Percentiles rank a stretch among this genome's conserved stretches.
phyloP scores from a whole-genome alignment of 2,888 invertebrate species.

The Trichogramma evanescens region DNA sequence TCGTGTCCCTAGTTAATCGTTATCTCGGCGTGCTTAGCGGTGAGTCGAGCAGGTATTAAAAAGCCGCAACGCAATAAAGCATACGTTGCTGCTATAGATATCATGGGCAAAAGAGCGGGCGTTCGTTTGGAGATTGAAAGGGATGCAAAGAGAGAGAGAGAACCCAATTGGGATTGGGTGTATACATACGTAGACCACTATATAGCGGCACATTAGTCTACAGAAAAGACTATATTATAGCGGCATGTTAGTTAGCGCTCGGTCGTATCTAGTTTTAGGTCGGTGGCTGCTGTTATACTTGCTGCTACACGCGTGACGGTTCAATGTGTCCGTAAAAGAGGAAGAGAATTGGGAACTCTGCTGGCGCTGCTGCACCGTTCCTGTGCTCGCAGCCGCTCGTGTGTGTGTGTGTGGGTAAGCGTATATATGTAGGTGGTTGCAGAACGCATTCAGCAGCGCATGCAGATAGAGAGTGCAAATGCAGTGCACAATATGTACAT shows the following conservation, averaged over 20 bases:
- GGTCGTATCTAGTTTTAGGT: neutral
- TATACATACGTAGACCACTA: no score
- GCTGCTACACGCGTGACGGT: neutral
- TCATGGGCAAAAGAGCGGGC: no score
- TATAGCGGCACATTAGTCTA: neutral
- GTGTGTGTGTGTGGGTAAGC: neutral
- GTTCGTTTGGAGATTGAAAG: no score
- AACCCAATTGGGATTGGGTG: no score
- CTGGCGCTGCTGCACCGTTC: neutral
- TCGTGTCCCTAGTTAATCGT: no score
- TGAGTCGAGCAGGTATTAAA: no score
- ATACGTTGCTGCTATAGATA: no score
- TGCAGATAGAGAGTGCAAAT: slow-evolving; percentile 1
- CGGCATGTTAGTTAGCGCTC: neutral
- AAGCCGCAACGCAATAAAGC: no score
- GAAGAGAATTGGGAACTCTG: no score
- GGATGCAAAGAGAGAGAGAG: no score
- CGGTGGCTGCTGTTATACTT: neutral
- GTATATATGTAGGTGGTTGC: neutral
- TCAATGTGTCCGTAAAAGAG: no score
- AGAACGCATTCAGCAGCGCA: neutral
- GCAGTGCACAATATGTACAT: neutral
- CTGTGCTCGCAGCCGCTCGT: neutral
- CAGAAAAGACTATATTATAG: slow-evolving; percentile 1
- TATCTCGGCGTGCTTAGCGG: no score